Base-by-base conservation (phyloP, 2,888 invertebrate genomes). In the Rotaria sp. region DNA sequence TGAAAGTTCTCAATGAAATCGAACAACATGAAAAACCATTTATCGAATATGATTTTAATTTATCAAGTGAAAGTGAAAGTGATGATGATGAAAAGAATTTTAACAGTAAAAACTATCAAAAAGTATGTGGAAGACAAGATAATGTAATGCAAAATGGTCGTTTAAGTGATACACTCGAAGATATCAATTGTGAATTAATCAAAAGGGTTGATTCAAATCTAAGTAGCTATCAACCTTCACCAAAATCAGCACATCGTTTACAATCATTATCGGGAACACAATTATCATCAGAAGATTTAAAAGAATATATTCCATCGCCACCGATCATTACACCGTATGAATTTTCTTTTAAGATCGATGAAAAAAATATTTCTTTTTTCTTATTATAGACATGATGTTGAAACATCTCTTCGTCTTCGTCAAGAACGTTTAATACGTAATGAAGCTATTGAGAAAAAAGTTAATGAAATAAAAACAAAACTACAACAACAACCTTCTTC, bases 371-470 rank as follows among this genome's bases (percentile, higher is more conserved):
- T 45, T n/a, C 4, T n/a, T 41, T 45, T 80, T 21, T 80, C 4
- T 35, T 10, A 3, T 57, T 8, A 57, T 41, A 80, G 45, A 5
- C 38, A 24, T 80, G 80, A 80, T 80, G 45, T n/a, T 18, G 45
- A 80, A 80, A 80, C 80, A 45, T 80, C 80, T 21, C 10, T 41
- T 13, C 80, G 80, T 45, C 45, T 80, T n/a, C 80, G 80, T n/a
- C 41, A 26, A 26, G 80, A 80, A 80, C 80, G 80, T 80, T 45
- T 45, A 45, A 80, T 21, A 41, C 41, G 80, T 13, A 80, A 80
- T 45, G 80, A 80, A 45, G 45, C 13, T n/a, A 13, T 80, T 24
- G 80, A 45, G 5, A 80, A 80, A 26, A 80, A 80, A 80, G 80
- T 80, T 21, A 41, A 80, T 45, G 80, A 80, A 11, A 80, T 80